These are phyloP conservation scores for Orcinus orca DNA, from an alignment of 2,113 vertebrate species.

Conservation along the genomic window DNA sequence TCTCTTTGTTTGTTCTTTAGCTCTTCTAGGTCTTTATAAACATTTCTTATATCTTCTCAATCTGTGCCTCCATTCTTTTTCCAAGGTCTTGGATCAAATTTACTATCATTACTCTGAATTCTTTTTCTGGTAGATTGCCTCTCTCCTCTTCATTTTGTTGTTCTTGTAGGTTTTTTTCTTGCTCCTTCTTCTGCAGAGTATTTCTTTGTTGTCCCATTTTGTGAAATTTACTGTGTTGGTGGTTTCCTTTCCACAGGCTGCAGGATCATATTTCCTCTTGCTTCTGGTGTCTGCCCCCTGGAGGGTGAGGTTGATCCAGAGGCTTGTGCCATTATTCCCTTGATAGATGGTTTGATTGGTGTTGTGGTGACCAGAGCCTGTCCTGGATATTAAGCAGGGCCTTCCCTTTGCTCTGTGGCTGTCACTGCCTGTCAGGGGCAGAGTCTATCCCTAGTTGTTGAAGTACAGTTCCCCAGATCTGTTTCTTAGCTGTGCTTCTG, in stretches of 20 bases:
- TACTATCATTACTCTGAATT: background rate
- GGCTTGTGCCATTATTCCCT: background rate
- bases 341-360: background rate
- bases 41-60: background rate
- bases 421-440: background rate
- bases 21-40: no score
- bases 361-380: background rate
- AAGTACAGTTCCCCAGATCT: background rate
- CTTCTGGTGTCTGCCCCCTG: background rate
- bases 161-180: background rate
- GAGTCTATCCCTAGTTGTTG: background rate
- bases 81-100: background rate
- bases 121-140: background rate
- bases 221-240: background rate
- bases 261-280: background rate
- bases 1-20: background rate
- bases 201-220: background rate
- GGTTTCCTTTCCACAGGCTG: background rate
- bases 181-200: background rate
- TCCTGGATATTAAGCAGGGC: background rate
- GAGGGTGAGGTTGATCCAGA: background rate
- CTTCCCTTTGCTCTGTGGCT: background rate
- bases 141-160: background rate
- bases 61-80: background rate
- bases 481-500: background rate